These are phyloP conservation scores for Axea sp. DNA, from an alignment of 2,888 invertebrate species.

Conservation along the genomic window DNA sequence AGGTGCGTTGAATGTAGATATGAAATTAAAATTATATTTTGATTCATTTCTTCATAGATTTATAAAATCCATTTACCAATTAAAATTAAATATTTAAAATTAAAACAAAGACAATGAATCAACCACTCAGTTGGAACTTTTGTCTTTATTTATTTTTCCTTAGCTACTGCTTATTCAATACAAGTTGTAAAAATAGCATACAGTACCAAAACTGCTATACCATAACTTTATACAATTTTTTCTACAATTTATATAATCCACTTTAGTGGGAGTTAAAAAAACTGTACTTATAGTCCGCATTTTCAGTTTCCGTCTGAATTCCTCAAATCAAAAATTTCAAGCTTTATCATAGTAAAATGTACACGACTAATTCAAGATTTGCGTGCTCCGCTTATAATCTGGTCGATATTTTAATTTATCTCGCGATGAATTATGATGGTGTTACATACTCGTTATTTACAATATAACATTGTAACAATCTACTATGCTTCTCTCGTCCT, in stretches of 20 bases:
- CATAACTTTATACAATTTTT: constrained; percentile 66
- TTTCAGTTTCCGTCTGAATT: constrained; percentile 21
- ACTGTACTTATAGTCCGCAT: constrained; percentile 25
- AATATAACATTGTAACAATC: too few species aligned
- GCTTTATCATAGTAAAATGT: constrained; percentile 23
- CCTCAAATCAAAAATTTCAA: constrained; percentile 19
- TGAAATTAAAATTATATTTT: too few species aligned
- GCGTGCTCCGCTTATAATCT: neutral
- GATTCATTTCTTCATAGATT: too few species aligned
- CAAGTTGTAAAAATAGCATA: constrained; percentile 78
- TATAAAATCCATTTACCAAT: too few species aligned
- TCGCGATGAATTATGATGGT: neutral
- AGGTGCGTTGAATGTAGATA: too few species aligned
- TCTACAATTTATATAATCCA: constrained; percentile 61
- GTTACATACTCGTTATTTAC: constrained; percentile 5
- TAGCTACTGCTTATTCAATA: constrained; percentile 74
- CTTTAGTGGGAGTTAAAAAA: constrained; percentile 62
- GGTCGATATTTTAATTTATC: neutral
- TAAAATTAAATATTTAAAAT: too few species aligned
- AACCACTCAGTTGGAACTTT: constrained; percentile 55
- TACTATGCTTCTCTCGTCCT: too few species aligned
- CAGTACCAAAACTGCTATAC: constrained; percentile 75
- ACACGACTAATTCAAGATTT: constrained; percentile 19
- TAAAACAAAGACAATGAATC: neutral
- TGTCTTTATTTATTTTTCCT: constrained; percentile 70